Conservation (phyloP, 2,113 vertebrate genomes). For the Poeciliopsis prolifica region DNA sequence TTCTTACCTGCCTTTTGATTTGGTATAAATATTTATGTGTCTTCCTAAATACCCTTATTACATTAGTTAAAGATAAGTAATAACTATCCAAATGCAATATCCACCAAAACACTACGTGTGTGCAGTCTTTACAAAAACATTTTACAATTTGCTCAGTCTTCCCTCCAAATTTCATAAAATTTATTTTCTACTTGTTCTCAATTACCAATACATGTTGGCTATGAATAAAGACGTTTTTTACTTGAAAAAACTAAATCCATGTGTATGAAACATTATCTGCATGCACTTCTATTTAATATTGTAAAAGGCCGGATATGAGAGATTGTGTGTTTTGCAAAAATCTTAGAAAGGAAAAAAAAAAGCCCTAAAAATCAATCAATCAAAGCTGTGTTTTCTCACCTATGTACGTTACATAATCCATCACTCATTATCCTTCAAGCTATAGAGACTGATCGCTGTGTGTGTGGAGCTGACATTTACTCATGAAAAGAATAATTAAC, state of each 20-base stretch:
- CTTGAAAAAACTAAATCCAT: conserved; percentile 7
- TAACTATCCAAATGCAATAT: neutral
- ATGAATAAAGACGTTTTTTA: conserved; percentile 8
- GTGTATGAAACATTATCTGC: conserved; percentile 22
- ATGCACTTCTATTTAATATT: conserved; percentile 16
- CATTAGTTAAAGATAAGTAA: neutral
- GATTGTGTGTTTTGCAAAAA: neutral
- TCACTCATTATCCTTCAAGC: conserved; percentile 7
- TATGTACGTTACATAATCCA: conserved; percentile 6
- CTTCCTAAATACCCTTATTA: neutral
- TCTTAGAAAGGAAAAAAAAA: neutral
- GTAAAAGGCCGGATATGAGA: conserved; percentile 12
- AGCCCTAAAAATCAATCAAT: conserved; percentile 13
- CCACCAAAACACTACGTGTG: neutral
- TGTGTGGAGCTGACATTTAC: conserved; percentile 52
- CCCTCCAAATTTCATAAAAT: neutral
- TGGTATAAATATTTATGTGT: too few species aligned
- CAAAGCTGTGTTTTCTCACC: neutral
- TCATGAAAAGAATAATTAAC: conserved; percentile 64
- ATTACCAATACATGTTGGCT: conserved; percentile 2
- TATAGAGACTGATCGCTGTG: conserved; percentile 13
- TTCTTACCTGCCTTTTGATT: too few species aligned
- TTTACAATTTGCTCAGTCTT: neutral
- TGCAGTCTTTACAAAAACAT: neutral
- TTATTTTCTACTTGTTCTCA: neutral